Base-by-base conservation (phyloP, 2,797 vertebrate genomes). In the Sternarchorhynchus goeldii region DNA sequence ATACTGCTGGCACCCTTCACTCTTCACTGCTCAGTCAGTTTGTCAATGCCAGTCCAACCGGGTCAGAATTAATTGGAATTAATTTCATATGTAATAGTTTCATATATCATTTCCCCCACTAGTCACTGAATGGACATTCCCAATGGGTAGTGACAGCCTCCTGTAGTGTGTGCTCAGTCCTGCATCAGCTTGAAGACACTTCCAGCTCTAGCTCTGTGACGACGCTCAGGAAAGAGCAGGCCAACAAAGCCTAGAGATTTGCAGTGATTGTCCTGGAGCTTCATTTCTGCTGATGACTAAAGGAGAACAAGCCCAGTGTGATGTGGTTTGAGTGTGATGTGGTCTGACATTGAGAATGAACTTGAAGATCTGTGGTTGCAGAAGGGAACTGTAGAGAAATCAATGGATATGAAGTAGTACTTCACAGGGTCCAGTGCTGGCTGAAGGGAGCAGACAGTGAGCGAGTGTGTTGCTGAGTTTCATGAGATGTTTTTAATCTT, bases 401-500 rank as follows among this genome's bases (percentile, higher is more conserved):
- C 57, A 2, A 12, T 69, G 57, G 57, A 70, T 70, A 20, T 77
- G 31, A 70, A 63, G 45, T 14, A 63, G 45, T 14, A 32, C 31
- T 77, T 71, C 63, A 18, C 55, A 71, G 18, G 20, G 60, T 67
- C n/a, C 29, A 29, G 57, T 77, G 58, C 71, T 71, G 67, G 75
- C 75, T 77, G 59, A 71, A 41, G 45, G 62, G 76, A 25, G 57
- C 76, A 77, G n/a, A 39, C 20, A 41, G 71, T 63, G 58, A 63
- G 58, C 67, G 60, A 34, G 67, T 31, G 5, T 64, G 60, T 71
- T 77, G 56, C 76, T 77, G 67, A 67, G 76, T 59, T 77, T 60
- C 6, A 29, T 36, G 75, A n/a, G n/a, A 69, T 69, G 75, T 77
- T 77, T 76, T 74, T 58, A 62, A 55, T 36, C 66, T 70, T 77